phyloP scores from a whole-genome alignment of 2,888 invertebrate genomes.

The Apomyelois bistriatella region DNA sequence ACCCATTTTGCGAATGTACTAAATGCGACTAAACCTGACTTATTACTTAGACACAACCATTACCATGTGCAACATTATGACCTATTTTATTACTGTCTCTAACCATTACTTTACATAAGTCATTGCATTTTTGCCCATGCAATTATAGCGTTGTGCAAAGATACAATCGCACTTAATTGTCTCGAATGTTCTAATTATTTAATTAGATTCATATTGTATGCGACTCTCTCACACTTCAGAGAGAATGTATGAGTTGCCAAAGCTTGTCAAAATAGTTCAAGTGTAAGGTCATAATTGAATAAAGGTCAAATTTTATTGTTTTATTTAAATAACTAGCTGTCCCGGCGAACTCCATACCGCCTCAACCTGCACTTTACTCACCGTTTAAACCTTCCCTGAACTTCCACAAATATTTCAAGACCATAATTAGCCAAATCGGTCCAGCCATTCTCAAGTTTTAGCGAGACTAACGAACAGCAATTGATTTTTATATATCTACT shows the following conservation, averaged over 20 bases:
- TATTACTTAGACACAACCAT: too few species aligned
- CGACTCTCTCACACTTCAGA: constrained; percentile 2
- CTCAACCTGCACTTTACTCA: too few species aligned
- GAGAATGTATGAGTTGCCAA: background rate
- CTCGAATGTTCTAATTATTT: constrained; percentile 4
- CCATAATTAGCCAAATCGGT: too few species aligned
- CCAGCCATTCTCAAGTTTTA: too few species aligned
- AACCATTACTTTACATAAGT: background rate
- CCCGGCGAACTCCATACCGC: too few species aligned
- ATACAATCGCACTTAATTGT: constrained; percentile 2
- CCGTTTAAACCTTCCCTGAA: too few species aligned
- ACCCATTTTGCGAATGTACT: too few species aligned
- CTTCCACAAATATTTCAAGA: too few species aligned
- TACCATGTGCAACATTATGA: background rate
- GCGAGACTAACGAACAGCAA: too few species aligned
- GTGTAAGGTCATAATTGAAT: background rate
- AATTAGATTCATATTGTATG: constrained; percentile 10
- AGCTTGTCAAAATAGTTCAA: background rate
- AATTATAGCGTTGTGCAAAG: constrained; percentile 8
- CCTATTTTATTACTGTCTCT: background rate
- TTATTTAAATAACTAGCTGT: background rate
- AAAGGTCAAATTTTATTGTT: background rate
- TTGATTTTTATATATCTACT: too few species aligned
- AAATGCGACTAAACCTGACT: too few species aligned
- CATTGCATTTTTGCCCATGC: background rate